These are phyloP conservation scores for Oostethus manadensis DNA, from an alignment of 2,113 vertebrate species.

Conservation along the genomic window DNA sequence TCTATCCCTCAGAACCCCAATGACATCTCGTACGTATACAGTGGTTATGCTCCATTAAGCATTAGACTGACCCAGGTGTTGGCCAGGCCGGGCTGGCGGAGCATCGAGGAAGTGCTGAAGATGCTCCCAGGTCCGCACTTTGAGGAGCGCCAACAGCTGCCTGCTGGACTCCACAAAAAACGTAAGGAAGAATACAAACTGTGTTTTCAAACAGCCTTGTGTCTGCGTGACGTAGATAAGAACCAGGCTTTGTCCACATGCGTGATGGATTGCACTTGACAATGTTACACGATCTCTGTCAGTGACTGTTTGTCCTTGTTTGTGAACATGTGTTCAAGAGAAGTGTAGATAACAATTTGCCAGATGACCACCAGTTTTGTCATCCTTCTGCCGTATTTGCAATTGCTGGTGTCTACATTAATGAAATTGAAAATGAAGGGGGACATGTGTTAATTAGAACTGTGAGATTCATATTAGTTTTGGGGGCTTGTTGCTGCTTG, in stretches of 20 bases:
- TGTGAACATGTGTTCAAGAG: constrained; percentile 16
- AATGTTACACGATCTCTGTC: constrained; percentile 14
- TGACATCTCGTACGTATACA: constrained; percentile 96
- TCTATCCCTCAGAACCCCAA: constrained; percentile 82
- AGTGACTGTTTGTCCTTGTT: constrained; percentile 15
- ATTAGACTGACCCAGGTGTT: constrained; percentile 90
- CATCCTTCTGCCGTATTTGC: constrained; percentile 22
- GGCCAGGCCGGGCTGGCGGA: constrained; percentile 91
- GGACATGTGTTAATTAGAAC: constrained; percentile 59
- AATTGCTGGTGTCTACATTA: constrained; percentile 21
- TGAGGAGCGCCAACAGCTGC: constrained; percentile 91
- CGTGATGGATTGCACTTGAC: constrained; percentile 49
- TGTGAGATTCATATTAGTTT: constrained; percentile 33
- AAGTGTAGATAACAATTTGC: constrained; percentile 21
- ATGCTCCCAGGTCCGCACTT: constrained; percentile 96
- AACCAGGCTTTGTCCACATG: constrained; percentile 39
- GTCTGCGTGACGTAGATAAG: constrained; percentile 59
- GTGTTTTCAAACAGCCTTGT: constrained; percentile 3
- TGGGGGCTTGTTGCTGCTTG: constrained; percentile 52
- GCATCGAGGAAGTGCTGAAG: constrained; percentile 95
- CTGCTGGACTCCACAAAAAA: constrained; percentile 80
- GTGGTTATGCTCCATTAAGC: constrained; percentile 91
- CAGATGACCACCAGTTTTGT: constrained; percentile 12
- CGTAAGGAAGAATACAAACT: constrained; percentile 51
- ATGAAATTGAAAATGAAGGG: constrained; percentile 28